Evolutionary conservation across 2,888 invertebrate genomes (phyloP), one percentile per base, ranked within the genome.

Genomic region (Trachelus tabidus): DNA sequence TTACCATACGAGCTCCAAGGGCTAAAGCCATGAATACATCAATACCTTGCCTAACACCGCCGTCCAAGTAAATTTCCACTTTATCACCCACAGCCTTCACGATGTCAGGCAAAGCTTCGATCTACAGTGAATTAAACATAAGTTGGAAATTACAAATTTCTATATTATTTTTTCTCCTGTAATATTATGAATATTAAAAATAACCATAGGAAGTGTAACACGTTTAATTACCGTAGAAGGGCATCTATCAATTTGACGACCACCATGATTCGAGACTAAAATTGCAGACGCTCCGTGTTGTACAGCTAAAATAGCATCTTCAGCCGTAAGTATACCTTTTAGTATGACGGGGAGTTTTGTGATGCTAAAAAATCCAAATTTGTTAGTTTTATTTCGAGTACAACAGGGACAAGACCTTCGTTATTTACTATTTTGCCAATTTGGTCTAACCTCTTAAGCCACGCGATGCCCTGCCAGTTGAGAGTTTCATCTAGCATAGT

Each of bases 241-340:
- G 12, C 96, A 95, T n/a, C 95, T 94, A 89, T 98, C 98, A 68
- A 98, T 92, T 92, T 98, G 98, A 80, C 98, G 93, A 0, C 96
- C 98, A 1, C 98, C 98, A 90, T 98, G 98, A 92, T 98, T 98
- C 0, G 98, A 98, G 4, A 99, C 98, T 80, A 97, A 93, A 77
- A 98, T 94, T 0, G 94, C 98, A 4, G 94, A 92, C 73, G 95
- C 96, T 6, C 97, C 98, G 76, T 94, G 92, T 83, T 96, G 93
- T 0, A 94, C 93, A 0, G 96, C 98, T 85, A 95, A 92, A 30
- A 94, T 86, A 0, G 98, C 98, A 92, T 98, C 98, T 88, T 98
- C 97, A 0, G 94, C 95, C 1, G 97, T 96, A 68, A 98, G 91
- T 80, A 98, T 94, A 11, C 98, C 98, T 92, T 98, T 98, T 6